Base-by-base conservation (phyloP, 2,888 invertebrate genomes). In the Epsilonema sp. region DNA sequence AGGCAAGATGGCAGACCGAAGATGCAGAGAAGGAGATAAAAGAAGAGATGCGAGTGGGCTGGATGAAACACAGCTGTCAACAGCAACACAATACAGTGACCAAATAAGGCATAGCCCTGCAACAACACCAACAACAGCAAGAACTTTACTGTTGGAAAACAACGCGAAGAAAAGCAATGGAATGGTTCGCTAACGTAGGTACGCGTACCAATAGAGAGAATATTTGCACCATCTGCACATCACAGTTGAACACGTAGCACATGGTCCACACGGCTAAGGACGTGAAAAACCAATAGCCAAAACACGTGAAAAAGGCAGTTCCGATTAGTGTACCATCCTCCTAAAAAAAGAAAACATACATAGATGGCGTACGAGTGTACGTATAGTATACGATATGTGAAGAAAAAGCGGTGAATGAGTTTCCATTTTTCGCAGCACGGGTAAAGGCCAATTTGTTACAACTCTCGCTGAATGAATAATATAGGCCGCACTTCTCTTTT, bases 301-400 rank as follows among this genome's bases (percentile, higher is more conserved):
- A 71, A 54, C 70, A 70, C 13, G 68, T 65, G 21, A 67, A 65
- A 57, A 70, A 64, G 1, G 70, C 69, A 40, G 70, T 67, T 3
- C 71, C 71, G 64, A 71, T 71, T 51, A 71, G 53, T 13, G 70
- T 71, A 20, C 71, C 71, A 52, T 71, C 70, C 58, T 68, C 64
- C 69, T 70, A 60, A 4, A 49, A 44, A 1, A n/a, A 50, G 2
- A 44, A 38, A 25, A n/a, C n/a, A n/a, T n/a, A n/a, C n/a, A n/a
- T n/a, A n/a, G n/a, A n/a, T n/a, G n/a, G n/a, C n/a, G n/a, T n/a
- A n/a, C n/a, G n/a, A n/a, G n/a, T n/a, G n/a, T n/a, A n/a, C n/a
- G n/a, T n/a, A n/a, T n/a, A n/a, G n/a, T n/a, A n/a, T n/a, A n/a
- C n/a, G n/a, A n/a, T n/a, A n/a, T n/a, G n/a, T n/a, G n/a, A n/a